Base-by-base conservation (phyloP, 2,888 invertebrate species). In the Macrosoma leucophasiata region DNA sequence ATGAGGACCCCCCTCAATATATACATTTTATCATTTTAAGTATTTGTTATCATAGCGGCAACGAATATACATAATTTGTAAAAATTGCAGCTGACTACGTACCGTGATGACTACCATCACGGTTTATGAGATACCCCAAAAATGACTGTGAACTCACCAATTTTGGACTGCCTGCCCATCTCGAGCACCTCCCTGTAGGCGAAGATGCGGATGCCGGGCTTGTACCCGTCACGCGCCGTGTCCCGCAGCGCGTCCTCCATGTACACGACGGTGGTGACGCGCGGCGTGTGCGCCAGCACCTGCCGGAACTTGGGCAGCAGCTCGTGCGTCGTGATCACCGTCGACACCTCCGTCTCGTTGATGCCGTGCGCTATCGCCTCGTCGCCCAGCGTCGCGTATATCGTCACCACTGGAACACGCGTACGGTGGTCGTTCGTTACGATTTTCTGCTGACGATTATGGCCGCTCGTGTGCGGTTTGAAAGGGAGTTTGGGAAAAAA, bases 281-380 rank as follows among this genome's bases (percentile, higher is more conserved):
- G 53, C 1, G 95, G 93, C 19, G 92, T 91, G 55, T 88, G 84
- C 1, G 78, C 74, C 25, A 96, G 82, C 46, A 96, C 88, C 46
- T 88, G 87, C 72, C 90, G 91, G 75, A 98, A 94, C 82, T 97
- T 98, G 27, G 95, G 93, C 69, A 98, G 84, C 35, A 98, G 87
- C 41, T 97, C 96, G 71, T 93, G 92, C 15, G 95, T 92, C 10
- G 98, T 98, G 64, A 99, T 93, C 19, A 98, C 93, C 5, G 94
- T 92, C 25, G 92, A 90, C 1, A 96, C 97, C 67, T 97, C 96
- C 0, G 98, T 97, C 86, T 99, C 97, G 69, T 96, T 96, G 62
- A 99, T 93, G 52, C 97, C 97, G 76, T 97, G 97, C 4, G 94
- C 91, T 41, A 99, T 94, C 2, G 97, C 98, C 4, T 98, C 98